Conservation (phyloP, 2,888 invertebrate species). For the Callinectes sapidus region DNA sequence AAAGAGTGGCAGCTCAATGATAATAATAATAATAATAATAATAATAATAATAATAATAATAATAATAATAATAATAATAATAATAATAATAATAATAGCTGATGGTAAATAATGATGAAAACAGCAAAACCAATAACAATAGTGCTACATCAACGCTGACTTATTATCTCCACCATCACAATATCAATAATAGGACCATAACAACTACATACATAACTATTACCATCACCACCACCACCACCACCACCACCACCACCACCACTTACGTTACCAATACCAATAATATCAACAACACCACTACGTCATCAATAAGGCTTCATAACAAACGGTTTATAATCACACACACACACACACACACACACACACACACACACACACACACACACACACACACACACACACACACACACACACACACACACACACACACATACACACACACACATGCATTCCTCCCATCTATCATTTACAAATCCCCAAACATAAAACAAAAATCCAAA, state of each 20-base stretch:
- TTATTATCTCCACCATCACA: not conserved
- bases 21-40: too few relatives aligned
- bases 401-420: not conserved
- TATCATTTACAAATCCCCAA: not conserved
- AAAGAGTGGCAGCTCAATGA: too few relatives aligned
- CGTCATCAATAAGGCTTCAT: not conserved
- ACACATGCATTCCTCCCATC: not conserved
- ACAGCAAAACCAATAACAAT: too few relatives aligned
- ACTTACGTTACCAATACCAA: not conserved
- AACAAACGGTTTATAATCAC: not conserved
- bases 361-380: conserved; percentile 1
- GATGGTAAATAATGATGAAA: too few relatives aligned
- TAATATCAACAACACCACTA: not conserved
- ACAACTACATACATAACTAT: not conserved
- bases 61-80: not conserved
- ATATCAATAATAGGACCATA: too few relatives aligned
- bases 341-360: conserved; percentile 1
- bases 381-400: conserved; percentile 1
- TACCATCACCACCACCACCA: not conserved
- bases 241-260: not conserved
- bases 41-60: too few relatives aligned
- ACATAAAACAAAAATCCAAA: not conserved
- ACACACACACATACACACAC: not conserved
- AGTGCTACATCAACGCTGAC: not conserved
- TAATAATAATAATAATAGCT: too few relatives aligned